A percentile compares a stretch with the other conserved stretches of the same genome.
Conservation (phyloP, 2,888 invertebrate species). For the Cataglyphis rosenhaueri region DNA sequence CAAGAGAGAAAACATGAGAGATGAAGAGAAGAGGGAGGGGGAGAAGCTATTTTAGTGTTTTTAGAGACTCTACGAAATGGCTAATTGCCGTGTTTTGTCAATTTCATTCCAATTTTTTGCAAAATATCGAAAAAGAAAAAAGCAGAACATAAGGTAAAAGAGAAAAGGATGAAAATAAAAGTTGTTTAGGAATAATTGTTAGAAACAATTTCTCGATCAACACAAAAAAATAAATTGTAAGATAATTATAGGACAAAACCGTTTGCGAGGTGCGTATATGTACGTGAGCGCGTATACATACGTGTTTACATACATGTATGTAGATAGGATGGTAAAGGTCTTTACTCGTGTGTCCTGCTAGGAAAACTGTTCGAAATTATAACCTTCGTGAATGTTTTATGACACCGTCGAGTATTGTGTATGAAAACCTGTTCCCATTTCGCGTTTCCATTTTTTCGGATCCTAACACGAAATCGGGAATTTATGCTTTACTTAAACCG, state of each 20-base stretch:
- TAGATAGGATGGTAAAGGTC: conserved; percentile 63
- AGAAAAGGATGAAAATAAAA: conserved; percentile 29
- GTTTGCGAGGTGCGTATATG: conserved; percentile 35
- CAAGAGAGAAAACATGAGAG: conserved; percentile 17
- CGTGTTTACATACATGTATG: conserved; percentile 15
- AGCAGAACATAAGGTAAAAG: background rate
- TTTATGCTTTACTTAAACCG: conserved; percentile 50
- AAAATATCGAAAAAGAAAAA: conserved; percentile 45
- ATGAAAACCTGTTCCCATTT: conserved; percentile 50
- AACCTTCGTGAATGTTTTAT: conserved; percentile 67
- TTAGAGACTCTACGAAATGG: conserved; percentile 66
- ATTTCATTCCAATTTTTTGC: conserved; percentile 71
- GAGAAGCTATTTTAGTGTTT: conserved; percentile 57
- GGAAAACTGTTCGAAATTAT: conserved; percentile 67
- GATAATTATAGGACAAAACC: conserved; percentile 69
- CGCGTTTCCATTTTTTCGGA: conserved; percentile 53
- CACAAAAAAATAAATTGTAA: conserved; percentile 46
- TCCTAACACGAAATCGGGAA: conserved; percentile 32
- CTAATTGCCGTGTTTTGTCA: conserved; percentile 68
- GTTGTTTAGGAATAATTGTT: conserved; percentile 68
- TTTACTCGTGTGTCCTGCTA: conserved; percentile 64
- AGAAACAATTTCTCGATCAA: conserved; percentile 72
- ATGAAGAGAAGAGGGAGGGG: conserved; percentile 2
- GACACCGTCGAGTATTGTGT: conserved; percentile 53
- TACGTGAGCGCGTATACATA: conserved; percentile 14